Base-by-base conservation (phyloP, 2,888 invertebrate genomes). In the Trilocha varians region DNA sequence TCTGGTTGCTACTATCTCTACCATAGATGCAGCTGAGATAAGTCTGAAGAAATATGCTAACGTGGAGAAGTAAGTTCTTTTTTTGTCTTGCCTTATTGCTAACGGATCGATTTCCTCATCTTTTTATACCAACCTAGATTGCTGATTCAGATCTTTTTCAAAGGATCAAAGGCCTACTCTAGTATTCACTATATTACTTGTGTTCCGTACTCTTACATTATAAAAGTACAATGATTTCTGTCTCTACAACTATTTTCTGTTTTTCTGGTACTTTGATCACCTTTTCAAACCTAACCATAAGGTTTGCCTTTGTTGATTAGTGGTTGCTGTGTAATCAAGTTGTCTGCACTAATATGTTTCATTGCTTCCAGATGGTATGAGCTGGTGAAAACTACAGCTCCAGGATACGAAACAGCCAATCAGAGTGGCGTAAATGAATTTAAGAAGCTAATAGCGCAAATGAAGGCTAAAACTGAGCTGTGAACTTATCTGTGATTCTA, bases 1-100 rank as follows among this genome's bases (percentile, higher is more conserved):
- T 6, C 65, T 94, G 6, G 87, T 89, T 6, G 87, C 91, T 1
- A 87, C 88, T 1, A 83, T 93, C 1, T 88, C 92, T 1, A 90
- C 90, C 6, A 87, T 87, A 25, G 92, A 91, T 50, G 89, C 88
- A 40, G 70, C 84, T 34, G 78, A 73, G 0, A 88, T 89, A 53
- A 90, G 91, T 53, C 47, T 93, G 8, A 75, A 86, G 46, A 85
- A 87, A 34, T 91, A 88, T 67, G 72, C 87, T 13, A 57, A 57
- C 42, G 33, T 60, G 39, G 38, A 45, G 2, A 59, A 44, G 59
- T 60, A 46, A 50, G 55, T 48, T 16, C 2, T 5, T 25, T 15
- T 38, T 17, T 15, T 16, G 5, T 16, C 8, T 32, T 36, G 13
- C 32, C 2, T 32, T 16, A 14, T n/a, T n/a, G n/a, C n/a, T n/a